phyloP scores from a whole-genome alignment of 23 tunicate genomes.

The Trididemnum nubilum region DNA sequence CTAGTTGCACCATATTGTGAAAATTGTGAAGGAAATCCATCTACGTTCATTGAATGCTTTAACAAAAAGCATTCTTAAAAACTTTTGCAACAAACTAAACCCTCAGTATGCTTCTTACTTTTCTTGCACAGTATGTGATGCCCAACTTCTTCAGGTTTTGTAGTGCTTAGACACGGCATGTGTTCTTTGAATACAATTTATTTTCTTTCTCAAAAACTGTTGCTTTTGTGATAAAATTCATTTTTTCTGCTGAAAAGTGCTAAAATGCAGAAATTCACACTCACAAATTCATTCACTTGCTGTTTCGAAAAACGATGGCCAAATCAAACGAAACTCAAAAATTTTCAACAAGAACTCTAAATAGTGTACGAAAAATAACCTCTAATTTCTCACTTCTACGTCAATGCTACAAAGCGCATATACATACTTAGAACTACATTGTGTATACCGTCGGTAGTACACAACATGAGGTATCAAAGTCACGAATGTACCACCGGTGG shows the following conservation, averaged over 20 bases:
- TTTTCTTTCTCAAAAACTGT: background rate
- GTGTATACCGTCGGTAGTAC: background rate
- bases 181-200: background rate
- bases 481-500: conserved; percentile 1
- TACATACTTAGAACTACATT: background rate
- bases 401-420: background rate
- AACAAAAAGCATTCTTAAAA: background rate
- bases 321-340: background rate
- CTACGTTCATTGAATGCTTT: background rate
- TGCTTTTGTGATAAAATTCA: background rate
- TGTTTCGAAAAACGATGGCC: background rate
- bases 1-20: too few species aligned
- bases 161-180: background rate
- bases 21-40: too few species aligned
- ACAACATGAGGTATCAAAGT: background rate
- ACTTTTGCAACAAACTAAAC: background rate
- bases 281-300: background rate
- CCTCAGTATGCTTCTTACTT: background rate
- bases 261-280: too few species aligned
- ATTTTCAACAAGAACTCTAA: background rate
- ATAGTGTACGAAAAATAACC: background rate
- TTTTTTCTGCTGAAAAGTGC: too few species aligned
- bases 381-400: background rate
- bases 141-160: background rate
- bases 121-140: too few species aligned